phyloP scores from a whole-genome alignment of 2,888 invertebrate genomes.

The Eristalis arbustorum region DNA sequence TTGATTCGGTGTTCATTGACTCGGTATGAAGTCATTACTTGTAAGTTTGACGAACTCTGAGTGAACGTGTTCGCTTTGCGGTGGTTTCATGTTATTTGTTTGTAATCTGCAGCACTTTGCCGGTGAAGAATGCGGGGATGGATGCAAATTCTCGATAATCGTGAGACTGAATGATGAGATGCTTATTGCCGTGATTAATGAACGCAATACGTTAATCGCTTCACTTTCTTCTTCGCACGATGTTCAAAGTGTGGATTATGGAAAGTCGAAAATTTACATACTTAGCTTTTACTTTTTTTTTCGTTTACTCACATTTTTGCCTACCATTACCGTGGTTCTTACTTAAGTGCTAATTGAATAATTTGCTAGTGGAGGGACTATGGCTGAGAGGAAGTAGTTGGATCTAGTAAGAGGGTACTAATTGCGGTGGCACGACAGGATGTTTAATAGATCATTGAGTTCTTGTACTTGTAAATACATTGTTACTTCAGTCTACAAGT shows the following conservation, averaged over 20 bases:
- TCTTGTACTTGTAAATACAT: background rate
- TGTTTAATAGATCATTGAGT: background rate
- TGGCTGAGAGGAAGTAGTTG: background rate
- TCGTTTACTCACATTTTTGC: background rate
- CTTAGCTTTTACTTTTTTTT: slow-evolving; percentile 43
- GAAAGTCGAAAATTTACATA: slow-evolving; percentile 17
- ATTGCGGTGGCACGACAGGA: background rate
- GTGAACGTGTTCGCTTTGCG: slow-evolving; percentile 43
- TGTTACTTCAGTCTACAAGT: background rate
- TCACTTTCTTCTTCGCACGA: slow-evolving; percentile 60
- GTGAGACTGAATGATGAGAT: slow-evolving; percentile 10
- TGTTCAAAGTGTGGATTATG: slow-evolving; percentile 1
- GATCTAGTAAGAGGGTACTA: background rate
- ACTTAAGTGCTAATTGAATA: background rate
- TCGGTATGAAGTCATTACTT: slow-evolving; percentile 47
- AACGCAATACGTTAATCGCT: slow-evolving; percentile 23
- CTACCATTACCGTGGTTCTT: background rate
- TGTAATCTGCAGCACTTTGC: slow-evolving; percentile 27
- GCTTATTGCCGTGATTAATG: slow-evolving; percentile 40
- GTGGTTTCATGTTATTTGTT: slow-evolving; percentile 55
- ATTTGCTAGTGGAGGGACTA: background rate
- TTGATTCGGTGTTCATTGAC: slow-evolving; percentile 51
- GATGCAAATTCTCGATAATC: slow-evolving; percentile 35
- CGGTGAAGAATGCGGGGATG: slow-evolving; percentile 5
- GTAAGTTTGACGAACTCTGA: slow-evolving; percentile 60